A percentile compares a stretch with the other conserved stretches of the same genome.
These are phyloP conservation scores for Deilephila porcellus DNA, from an alignment of 2,888 invertebrate genomes.

Conservation along the genomic window DNA sequence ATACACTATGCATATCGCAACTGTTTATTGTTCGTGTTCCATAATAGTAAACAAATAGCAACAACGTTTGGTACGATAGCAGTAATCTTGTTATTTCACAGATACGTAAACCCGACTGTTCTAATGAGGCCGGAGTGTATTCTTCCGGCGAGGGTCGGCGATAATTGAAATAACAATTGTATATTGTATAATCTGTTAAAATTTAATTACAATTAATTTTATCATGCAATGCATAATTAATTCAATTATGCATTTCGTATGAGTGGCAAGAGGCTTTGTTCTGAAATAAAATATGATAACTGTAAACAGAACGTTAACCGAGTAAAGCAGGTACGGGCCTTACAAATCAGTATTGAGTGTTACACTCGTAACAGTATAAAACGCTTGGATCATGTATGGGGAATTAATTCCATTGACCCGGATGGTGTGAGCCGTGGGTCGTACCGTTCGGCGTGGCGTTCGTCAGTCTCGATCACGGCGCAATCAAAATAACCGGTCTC, in stretches of 20 bases:
- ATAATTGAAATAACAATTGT: slow-evolving; percentile 23
- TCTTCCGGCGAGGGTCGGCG: slow-evolving; percentile 48
- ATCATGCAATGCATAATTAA: slow-evolving; percentile 18
- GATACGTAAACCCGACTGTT: slow-evolving; percentile 54
- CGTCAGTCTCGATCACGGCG: slow-evolving; percentile 58
- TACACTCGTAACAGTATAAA: slow-evolving; percentile 40
- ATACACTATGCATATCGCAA: slow-evolving; percentile 25
- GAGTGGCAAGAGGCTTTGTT: background rate
- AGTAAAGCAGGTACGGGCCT: background rate
- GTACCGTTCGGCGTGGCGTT: slow-evolving; percentile 61
- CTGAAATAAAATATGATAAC: slow-evolving; percentile 1
- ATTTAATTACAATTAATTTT: slow-evolving; percentile 31
- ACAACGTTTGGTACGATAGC: slow-evolving; percentile 44
- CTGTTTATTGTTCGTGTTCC: slow-evolving; percentile 30
- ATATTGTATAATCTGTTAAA: slow-evolving; percentile 37
- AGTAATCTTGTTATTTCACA: slow-evolving; percentile 52
- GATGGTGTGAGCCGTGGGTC: slow-evolving; percentile 51
- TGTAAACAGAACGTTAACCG: slow-evolving; percentile 8
- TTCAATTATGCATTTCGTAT: slow-evolving; percentile 1
- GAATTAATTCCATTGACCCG: slow-evolving; percentile 70
- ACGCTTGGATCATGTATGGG: slow-evolving; percentile 45
- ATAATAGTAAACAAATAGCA: slow-evolving; percentile 45
- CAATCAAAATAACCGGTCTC: slow-evolving; percentile 70
- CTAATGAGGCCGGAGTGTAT: slow-evolving; percentile 66
- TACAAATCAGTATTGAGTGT: slow-evolving; percentile 35